Percentiles rank a stretch among this genome's conserved stretches.
phyloP scores from a whole-genome alignment of 2,797 vertebrate genomes.

The Cossypha heuglini region DNA sequence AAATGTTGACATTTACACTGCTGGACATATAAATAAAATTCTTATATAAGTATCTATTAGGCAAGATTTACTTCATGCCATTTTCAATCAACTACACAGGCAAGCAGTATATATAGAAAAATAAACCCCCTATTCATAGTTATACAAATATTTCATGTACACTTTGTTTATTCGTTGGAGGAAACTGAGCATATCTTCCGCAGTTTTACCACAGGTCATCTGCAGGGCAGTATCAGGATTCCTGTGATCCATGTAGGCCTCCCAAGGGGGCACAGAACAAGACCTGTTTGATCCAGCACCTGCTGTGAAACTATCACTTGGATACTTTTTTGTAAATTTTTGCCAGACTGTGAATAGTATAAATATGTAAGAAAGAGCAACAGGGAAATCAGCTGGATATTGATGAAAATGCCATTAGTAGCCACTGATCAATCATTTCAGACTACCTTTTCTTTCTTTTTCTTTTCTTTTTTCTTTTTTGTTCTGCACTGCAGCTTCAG shows the following conservation, averaged over 20 bases:
- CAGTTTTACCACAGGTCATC: constrained; percentile 89
- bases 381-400: constrained; percentile 72
- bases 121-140: constrained; percentile 73
- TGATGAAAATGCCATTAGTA: constrained; percentile 63
- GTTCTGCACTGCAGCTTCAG: neutral
- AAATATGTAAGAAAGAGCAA: constrained; percentile 76
- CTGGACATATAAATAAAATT: constrained; percentile 71
- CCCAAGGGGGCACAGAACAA: constrained; percentile 86
- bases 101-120: constrained; percentile 63
- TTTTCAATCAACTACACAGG: constrained; percentile 72
- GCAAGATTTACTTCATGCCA: constrained; percentile 71
- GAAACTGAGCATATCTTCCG: constrained; percentile 89
- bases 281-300: constrained; percentile 93
- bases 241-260: constrained; percentile 85
- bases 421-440: constrained; percentile 52
- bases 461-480: neutral
- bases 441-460: neutral
- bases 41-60: constrained; percentile 74
- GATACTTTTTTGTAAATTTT: constrained; percentile 84
- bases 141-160: constrained; percentile 76
- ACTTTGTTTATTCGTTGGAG: constrained; percentile 80
- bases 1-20: constrained; percentile 54
- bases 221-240: constrained; percentile 87
- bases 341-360: constrained; percentile 77
- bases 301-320: constrained; percentile 93